Evolutionary conservation across 2,888 invertebrate genomes (phyloP), one percentile per base, ranked within the genome.

Genomic region (Drosophila multiciliata): DNA sequence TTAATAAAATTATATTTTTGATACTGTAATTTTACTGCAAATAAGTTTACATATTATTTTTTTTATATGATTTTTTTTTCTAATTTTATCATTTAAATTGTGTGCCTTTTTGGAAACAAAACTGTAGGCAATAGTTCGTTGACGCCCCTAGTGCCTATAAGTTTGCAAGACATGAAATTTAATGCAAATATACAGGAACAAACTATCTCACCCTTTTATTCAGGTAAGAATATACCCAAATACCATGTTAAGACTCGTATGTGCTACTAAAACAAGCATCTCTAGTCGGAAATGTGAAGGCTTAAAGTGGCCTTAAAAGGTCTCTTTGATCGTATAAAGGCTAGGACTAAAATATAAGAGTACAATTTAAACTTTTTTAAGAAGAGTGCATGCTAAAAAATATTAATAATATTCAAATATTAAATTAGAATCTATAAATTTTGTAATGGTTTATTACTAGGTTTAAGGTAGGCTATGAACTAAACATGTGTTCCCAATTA

Each of bases 81-180:
- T 66, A 64, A 29, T 63, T 60, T 66, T 55, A 58, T 60, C 17
- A 73, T 60, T 45, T 78, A 35, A 40, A 40, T 66, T 36, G 29
- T 59, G 61, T 50, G 40, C 59, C 38, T 42, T 29, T 45, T 42
- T 67, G n/a, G 54, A 38, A 67, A 57, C 57, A 45, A 49, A 50
- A 57, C 68, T 68, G 53, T 68, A 90, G 95, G 95, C 93, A 93
- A 95, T 93, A 94, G 95, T 93, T 94, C 96, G 80, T 93, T 96
- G 93, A 95, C 96, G 88, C 96, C 96, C 83, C 93, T 96, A 92
- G 95, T 96, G 83, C 96, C 96, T 83, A 95, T 96, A 93, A 95
- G 94, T 93, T 95, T 96, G 95, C 96, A 96, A 94, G 96, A 96
- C 93, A 95, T 96, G 94, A 96, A 96, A 94, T 94, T 95, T 90